These are phyloP conservation scores for Palythoa grandis DNA, from an alignment of 92 coral and sea anemone genomes.

Conservation along the genomic window DNA sequence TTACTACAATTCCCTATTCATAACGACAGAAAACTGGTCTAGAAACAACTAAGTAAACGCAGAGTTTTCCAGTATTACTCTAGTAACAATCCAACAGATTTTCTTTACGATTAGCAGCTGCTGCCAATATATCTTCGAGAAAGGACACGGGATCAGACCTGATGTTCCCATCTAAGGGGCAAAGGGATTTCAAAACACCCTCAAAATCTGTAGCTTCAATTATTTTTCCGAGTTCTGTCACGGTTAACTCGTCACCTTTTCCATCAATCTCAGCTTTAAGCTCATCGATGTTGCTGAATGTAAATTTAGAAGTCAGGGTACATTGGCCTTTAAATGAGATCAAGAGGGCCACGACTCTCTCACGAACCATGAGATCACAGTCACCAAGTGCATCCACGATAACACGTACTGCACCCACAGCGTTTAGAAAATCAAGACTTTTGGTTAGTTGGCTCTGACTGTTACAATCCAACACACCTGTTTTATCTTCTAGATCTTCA, in stretches of 20 bases:
- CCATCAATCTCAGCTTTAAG: not conserved
- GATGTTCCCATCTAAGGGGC: conserved; percentile 59
- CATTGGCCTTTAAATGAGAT: conserved; percentile 32
- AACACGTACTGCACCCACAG: conserved; percentile 58
- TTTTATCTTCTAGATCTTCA: not conserved
- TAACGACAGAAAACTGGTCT: not conserved
- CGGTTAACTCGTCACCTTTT: not conserved
- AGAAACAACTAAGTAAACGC: not conserved
- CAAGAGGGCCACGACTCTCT: conserved; percentile 66
- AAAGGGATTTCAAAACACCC: conserved; percentile 47
- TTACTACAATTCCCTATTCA: not conserved
- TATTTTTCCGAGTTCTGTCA: conserved; percentile 47
- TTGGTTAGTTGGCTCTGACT: not conserved
- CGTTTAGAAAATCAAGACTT: conserved; percentile 34
- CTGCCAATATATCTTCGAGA: conserved; percentile 79
- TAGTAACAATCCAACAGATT: conserved; percentile 93
- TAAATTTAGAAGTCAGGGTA: not conserved
- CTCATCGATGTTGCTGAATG: conserved; percentile 27
- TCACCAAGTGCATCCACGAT: conserved; percentile 74
- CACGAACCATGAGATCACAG: conserved; percentile 87
- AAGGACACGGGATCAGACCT: conserved; percentile 80
- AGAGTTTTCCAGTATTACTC: not conserved
- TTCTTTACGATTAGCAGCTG: conserved; percentile 68
- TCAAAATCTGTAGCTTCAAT: conserved; percentile 55
- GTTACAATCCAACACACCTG: not conserved